Evolutionary conservation across 2,113 vertebrate species (phyloP), one percentile per base, ranked within the genome.

Genomic region (Hirundichthys speculiger): DNA sequence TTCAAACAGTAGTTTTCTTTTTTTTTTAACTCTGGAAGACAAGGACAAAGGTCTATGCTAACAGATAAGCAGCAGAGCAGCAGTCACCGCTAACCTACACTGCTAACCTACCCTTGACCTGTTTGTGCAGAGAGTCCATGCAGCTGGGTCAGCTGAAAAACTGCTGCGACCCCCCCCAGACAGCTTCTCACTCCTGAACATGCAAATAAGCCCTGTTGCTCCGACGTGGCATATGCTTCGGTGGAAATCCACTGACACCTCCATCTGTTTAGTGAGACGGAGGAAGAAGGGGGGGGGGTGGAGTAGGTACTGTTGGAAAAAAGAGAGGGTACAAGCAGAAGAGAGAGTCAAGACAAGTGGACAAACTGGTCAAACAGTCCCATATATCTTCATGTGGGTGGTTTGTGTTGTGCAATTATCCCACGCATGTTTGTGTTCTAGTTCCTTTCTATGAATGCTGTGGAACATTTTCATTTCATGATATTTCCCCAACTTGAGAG

Each of bases 201-300:
- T 88, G 86, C 84, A 88, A 83, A 90, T 88, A 59, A 87, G 62
- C 18, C 16, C 1, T 1, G 16, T 64, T 25, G 72, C 75, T 74
- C 84, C 74, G 16, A 79, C 83, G 59, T 52, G 69, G 53, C 76
- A 70, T 64, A 69, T 64, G 74, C 76, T 80, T 4, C 30, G 69
- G 54, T 74, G 64, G 69, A 84, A 72, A 68, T 65, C 45, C 63
- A 63, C 52, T 90, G 89, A 89, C 87, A 89, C 75, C 81, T 87
- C 87, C 86, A 89, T 90, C 86, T 90, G 87, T 80, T 90, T 63
- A 18, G 43, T 4, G 72, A 39, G 75, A 69, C 45, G 51, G 46
- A 56, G 55, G 39, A 24, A 22, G 67, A 30, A 50, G 25, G n/a
- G 4, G 3, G 24, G 9, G 3, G 43, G 6, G 30, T 38, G 51